Evolutionary conservation across 2,797 vertebrate species (phyloP), one percentile per base, ranked within the genome.

Genomic region (Anguilla anguilla): DNA sequence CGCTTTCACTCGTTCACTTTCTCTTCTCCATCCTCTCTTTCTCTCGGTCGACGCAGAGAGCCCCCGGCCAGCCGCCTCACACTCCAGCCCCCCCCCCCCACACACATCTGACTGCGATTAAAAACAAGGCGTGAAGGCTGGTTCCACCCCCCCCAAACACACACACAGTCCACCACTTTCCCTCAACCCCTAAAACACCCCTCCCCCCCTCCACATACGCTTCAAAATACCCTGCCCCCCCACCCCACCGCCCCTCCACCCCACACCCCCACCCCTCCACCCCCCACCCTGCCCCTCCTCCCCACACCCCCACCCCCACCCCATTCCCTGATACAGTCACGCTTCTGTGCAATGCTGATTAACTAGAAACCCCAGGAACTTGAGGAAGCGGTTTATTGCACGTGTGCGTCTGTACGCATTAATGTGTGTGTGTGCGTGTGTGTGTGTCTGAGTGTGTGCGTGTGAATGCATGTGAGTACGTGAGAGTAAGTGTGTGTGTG

Each of bases 41-140:
- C 74, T 7, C 39, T 43, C 31, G 1, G 74, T 43, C 39, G 46
- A 39, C 22, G 39, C 39, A 5, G 17, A 79, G 2, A 39, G 39
- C 39, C 49, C 22, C 39, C 77, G n/a, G 77, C 77, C 77, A 51
- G 77, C 77, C 77, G 39, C 39, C 77, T 81, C 7, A 43, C 9
- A 81, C 39, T 25, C n/a, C 43, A 81, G 43, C 22, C 77, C 19
- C 22, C 77, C 22, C 77, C 77, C 49, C 77, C 49, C 77, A 22
- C 22, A n/a, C 43, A 81, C 77, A 81, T 81, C 77, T 81, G 77
- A 81, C 77, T 81, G 77, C 49, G 77, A 81, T 81, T 81, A 81
- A 81, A 77, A 81, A 51, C 46, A 10, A 81, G 77, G 77, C 77
- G 77, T 81, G 77, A 81, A 81, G 22, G 77, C 43, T 43, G 49